Conservation (phyloP, 92 coral and sea anemone species). For the Porites cylindrica region DNA sequence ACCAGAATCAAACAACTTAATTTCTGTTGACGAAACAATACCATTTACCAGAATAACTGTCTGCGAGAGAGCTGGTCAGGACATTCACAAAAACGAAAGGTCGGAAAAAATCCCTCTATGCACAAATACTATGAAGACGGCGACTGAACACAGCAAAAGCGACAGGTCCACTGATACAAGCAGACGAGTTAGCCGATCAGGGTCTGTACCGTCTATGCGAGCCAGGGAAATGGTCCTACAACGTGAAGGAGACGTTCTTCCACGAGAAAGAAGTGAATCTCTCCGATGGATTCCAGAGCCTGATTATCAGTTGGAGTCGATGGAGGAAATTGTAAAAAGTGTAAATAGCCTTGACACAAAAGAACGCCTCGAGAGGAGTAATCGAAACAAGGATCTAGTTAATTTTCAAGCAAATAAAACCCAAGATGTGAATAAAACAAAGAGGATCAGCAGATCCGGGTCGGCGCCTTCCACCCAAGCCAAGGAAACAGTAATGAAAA, state of each 20-base stretch:
- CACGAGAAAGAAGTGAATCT: background rate
- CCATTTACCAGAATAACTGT: background rate
- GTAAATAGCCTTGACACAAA: background rate
- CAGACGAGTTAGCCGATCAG: conserved; percentile 54
- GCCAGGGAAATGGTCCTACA: conserved; percentile 47
- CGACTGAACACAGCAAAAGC: background rate
- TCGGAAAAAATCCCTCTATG: background rate
- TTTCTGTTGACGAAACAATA: background rate
- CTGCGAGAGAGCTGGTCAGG: background rate
- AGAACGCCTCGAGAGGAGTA: background rate
- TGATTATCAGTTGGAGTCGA: conserved; percentile 50
- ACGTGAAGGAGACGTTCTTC: background rate
- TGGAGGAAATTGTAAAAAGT: conserved; percentile 23
- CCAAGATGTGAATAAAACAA: background rate
- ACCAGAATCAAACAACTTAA: background rate
- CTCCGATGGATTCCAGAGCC: conserved; percentile 65
- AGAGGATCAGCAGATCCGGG: conserved; percentile 53
- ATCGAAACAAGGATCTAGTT: background rate
- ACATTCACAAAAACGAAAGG: background rate
- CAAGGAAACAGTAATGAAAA: conserved; percentile 42
- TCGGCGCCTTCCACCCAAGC: conserved; percentile 75
- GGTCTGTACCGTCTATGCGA: conserved; percentile 64
- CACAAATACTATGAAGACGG: background rate
- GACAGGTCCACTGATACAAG: background rate
- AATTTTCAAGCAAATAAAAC: background rate